Base-by-base conservation (phyloP, 2,888 invertebrate genomes). In the Drosophila paranaensis region DNA sequence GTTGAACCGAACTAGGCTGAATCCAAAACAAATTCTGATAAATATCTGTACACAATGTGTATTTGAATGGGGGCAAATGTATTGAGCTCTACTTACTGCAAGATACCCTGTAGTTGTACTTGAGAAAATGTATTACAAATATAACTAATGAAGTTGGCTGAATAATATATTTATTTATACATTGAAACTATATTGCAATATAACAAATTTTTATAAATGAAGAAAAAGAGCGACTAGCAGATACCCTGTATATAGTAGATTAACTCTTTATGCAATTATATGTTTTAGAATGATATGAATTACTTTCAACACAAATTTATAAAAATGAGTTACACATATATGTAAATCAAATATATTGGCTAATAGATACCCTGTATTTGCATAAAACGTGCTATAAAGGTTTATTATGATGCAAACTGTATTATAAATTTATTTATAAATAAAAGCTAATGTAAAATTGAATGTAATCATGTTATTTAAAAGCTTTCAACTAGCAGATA, bases 21-120 rank as follows among this genome's bases (percentile, higher is more conserved):
- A 50, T 20, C 16, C 16, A 35, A 35, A 53, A 42, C 45, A 51
- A 64, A 61, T 39, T 56, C 8, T 25, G 14, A 43, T 43, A 62
- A 20, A 40, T 25, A 51, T 27, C 16, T 39, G 60, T 9, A 40
- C 30, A 58, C 20, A 62, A 20, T 39, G 25, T 20, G 20, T 39
- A 60, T 4, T 16, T 11, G 30, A 16, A 33, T n/a, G 6, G 20
- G 10, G 5, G 4, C 16, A 42, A 1, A 30, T 9, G 14, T 10
- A 14, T 8, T 8, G 9, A 9, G 46, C 11, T 20, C 4, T 13
- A 4, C 0, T 2, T 25, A 50, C 35, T 16, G n/a, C 6, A 1
- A 9, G 6, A 35, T 58, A 51, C 58, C 51, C 51, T 60, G 30
- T 16, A 35, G 6, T 39, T 25, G 14, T n/a, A 20, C 2, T 20